Conservation (phyloP, 2,113 vertebrate species). For the Saguinus imperator region DNA sequence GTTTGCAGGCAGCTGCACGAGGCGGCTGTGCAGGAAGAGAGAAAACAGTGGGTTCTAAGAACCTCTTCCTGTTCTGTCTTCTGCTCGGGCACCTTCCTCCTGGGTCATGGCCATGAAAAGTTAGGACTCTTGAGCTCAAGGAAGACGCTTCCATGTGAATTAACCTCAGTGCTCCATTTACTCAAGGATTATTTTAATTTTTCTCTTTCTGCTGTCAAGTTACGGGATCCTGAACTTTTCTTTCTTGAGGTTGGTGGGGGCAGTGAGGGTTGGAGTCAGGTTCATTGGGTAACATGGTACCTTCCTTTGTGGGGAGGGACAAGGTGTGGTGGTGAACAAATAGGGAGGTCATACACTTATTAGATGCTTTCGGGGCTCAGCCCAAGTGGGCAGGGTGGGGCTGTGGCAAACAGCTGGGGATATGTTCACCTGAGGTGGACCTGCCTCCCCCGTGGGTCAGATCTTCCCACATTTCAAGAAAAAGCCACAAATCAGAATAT, state of each 20-base stretch:
- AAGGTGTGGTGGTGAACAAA: neutral
- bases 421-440: too few species aligned
- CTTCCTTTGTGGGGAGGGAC: neutral
- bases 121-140: neutral
- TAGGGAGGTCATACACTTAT: too few species aligned
- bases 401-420: neutral
- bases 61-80: conserved; percentile 52
- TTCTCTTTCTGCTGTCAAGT: neutral
- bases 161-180: accelerated
- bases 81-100: neutral
- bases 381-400: neutral
- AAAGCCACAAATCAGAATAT: neutral
- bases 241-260: neutral
- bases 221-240: neutral
- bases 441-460: neutral
- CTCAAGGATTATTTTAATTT: neutral
- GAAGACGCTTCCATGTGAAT: neutral
- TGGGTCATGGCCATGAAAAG: neutral
- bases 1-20: conserved; percentile 25
- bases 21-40: conserved; percentile 53
- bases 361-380: neutral
- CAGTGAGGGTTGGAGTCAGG: neutral
- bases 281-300: neutral
- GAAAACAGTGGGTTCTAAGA: neutral
- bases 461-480: neutral